These are phyloP conservation scores for Amphipoea oculea DNA, from an alignment of 2,888 invertebrate species.

Conservation along the genomic window DNA sequence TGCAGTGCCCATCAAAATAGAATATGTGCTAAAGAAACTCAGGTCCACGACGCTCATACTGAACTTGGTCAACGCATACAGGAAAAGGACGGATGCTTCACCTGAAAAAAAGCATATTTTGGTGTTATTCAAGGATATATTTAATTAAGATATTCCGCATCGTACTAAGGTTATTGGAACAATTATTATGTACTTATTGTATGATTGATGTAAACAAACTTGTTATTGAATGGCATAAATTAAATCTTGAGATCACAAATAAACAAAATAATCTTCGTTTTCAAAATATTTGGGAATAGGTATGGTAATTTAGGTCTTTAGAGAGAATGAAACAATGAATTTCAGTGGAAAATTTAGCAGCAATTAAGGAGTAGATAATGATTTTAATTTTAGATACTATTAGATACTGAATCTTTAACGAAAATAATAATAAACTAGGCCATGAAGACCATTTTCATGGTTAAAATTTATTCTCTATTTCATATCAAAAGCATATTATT, in stretches of 20 bases:
- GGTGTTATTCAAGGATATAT: conserved; percentile 12
- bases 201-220: conserved; percentile 1
- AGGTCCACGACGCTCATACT: conserved; percentile 88
- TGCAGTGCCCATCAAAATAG: conserved; percentile 85
- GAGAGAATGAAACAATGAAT: not conserved
- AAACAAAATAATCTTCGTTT: conserved; percentile 15
- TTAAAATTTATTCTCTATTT: not conserved
- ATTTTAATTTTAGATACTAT: not conserved
- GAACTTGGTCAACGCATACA: conserved; percentile 88
- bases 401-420: not conserved
- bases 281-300: not conserved
- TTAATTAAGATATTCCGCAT: conserved; percentile 17
- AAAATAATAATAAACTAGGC: not conserved
- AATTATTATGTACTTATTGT: conserved; percentile 34
- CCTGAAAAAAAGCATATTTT: conserved; percentile 80
- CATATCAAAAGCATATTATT: not conserved
- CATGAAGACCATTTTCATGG: not conserved
- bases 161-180: not conserved
- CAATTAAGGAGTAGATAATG: not conserved
- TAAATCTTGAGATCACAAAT: conserved; percentile 16
- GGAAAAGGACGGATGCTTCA: conserved; percentile 86
- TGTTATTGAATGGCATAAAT: conserved; percentile 18
- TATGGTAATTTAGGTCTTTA: not conserved
- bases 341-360: not conserved
- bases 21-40: conserved; percentile 88